Base-by-base conservation (phyloP, 2,797 vertebrate species). In the Halcyon badia region DNA sequence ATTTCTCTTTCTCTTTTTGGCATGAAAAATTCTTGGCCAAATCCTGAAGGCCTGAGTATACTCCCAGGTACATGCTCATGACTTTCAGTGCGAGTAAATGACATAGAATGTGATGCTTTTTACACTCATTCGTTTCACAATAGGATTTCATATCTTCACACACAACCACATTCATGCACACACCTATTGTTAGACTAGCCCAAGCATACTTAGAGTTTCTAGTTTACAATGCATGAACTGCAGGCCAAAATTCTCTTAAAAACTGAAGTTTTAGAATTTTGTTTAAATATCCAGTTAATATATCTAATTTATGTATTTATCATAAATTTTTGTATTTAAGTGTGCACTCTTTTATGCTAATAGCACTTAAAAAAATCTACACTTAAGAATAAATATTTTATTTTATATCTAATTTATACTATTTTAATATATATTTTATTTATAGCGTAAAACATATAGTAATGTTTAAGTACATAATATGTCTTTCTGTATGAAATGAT, bases 31-130 rank as follows among this genome's bases (percentile, higher is more conserved):
- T 83, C 49, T 78, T 76, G 18, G 18, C 9, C 35, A 58, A 56
- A 46, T 69, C 31, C 56, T 84, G 46, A 37, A 76, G 16, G 21
- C 6, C 5, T 44, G 25, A n/a, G 31, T 25, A 12, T 39, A 28
- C 14, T 56, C 17, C 24, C 28, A 35, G 26, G 64, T 33, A 31
- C 22, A 49, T 7, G 7, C 24, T 73, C 1, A 0, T 35, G 11
- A 52, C 17, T 48, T 48, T 77, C 54, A 80, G n/a, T 35, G 41
- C 30, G 37, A 83, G 7, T 13, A 58, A 87, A 69, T 0, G 2
- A 25, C 2, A 4, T 12, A 56, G 26, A 83, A 26, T 2, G 0
- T 3, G 1, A 10, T 5, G 4, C 7, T 80, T 17, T 64, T 86
- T 77, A n/a, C 12, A 35, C 2, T 86, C 3, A 6, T 66, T 90